Evolutionary conservation across 2,113 vertebrate genomes (phyloP), one percentile per base, ranked within the genome.

Genomic region (Cygnus atratus): DNA sequence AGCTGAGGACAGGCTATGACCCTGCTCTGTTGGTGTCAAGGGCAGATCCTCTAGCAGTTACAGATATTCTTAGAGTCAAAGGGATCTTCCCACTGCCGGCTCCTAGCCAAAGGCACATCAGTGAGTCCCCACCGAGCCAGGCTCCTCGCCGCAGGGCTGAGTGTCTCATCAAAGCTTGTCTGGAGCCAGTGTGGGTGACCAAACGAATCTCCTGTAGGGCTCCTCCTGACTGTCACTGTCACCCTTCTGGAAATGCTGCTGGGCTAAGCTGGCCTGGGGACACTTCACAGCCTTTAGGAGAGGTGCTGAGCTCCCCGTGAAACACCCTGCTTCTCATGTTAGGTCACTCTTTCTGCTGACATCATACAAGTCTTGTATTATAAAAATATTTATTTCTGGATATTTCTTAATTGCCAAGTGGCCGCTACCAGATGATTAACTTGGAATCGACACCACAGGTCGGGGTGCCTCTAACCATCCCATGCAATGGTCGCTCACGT

Each of bases 261-360:
- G 80, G 72, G 44, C 63, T 80, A 26, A 85, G 48, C 35, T 43
- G 54, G 65, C 19, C 13, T 1, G 5, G 68, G 50, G 28, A 21
- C 61, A 85, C 88, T 93, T 93, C 93, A 92, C 18, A 70, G 78
- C 54, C 88, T 72, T 93, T 66, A 65, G 62, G 57, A 82, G 39
- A 78, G 13, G 48, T 35, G 61, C 66, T 73, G 48, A 90, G 52
- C 74, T 84, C 24, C 41, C 29, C 22, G 21, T 84, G 71, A 91
- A 93, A 78, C 2, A 11, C 22, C 15, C 22, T 52, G 18, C 89
- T 94, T 83, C 72, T 86, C 55, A 67, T 19, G 25, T 37, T 39
- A 88, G 44, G 18, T 76, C 5, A 18, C 54, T 52, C 59, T 5
- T 63, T 39, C 61, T 54, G 54, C 71, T 73, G 84, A 83, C 59